A percentile compares a stretch with the other conserved stretches of the same genome.
phyloP scores from a whole-genome alignment of 2,113 vertebrate genomes.

The Pangasianodon hypophthalmus region DNA sequence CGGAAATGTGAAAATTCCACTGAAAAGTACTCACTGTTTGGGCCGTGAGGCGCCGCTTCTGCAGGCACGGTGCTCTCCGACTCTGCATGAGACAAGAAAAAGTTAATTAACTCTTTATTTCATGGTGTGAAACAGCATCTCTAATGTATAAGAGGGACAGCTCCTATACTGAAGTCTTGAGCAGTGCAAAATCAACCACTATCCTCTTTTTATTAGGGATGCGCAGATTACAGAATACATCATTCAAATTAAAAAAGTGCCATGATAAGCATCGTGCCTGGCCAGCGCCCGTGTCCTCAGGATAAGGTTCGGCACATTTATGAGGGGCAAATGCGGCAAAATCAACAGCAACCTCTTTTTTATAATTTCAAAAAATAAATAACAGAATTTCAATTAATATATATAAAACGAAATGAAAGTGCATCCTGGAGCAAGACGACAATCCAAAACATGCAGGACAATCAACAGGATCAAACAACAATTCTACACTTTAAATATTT shows the following conservation, averaged over 20 bases:
- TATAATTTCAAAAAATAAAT: not conserved
- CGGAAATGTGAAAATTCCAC: not conserved
- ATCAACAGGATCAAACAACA: too few species aligned
- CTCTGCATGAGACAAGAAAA: constrained; percentile 64
- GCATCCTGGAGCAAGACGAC: too few species aligned
- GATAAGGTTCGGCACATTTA: not conserved
- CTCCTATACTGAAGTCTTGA: not conserved
- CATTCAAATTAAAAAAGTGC: not conserved
- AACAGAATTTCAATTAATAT: not conserved
- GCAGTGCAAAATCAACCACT: not conserved
- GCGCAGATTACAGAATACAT: not conserved
- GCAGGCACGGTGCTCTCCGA: constrained; percentile 78
- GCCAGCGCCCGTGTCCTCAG: not conserved
- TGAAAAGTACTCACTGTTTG: constrained; percentile 70
- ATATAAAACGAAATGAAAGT: not conserved
- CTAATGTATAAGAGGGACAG: not conserved
- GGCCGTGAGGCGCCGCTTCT: constrained; percentile 80
- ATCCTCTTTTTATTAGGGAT: not conserved
- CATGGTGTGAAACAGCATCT: not conserved
- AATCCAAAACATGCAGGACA: too few species aligned
- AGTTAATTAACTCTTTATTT: not conserved
- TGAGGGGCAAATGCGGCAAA: not conserved
- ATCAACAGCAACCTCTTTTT: not conserved
- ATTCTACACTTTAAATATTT: too few species aligned
- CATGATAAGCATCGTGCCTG: not conserved